Evolutionary conservation across 1,140 invertebrate species (phyloP).

Genomic region (Eumeta japonica): DNA sequence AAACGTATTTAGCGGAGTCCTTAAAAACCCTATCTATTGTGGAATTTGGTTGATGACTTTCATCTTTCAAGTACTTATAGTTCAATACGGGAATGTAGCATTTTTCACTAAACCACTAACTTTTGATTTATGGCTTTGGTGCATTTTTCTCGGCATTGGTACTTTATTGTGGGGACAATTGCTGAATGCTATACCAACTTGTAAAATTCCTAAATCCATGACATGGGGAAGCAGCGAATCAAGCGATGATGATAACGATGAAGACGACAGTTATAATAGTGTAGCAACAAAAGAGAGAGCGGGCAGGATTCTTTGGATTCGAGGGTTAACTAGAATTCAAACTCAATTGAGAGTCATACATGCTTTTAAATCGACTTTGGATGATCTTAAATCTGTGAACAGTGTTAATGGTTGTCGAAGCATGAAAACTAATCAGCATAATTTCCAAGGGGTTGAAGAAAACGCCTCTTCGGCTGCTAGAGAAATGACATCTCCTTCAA

Average conservation of each 20-base stretch:
- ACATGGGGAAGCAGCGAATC: slow-evolving; percentile 6
- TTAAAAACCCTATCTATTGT: too few species aligned
- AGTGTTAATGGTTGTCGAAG: too few species aligned
- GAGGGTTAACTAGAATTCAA: slow-evolving; percentile 86
- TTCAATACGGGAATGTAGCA: too few species aligned
- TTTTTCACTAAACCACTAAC: too few species aligned
- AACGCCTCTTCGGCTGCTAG: too few species aligned
- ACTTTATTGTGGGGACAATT: slow-evolving; percentile 70
- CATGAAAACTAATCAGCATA: too few species aligned
- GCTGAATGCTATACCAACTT: slow-evolving; percentile 55
- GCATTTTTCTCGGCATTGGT: slow-evolving; percentile 32
- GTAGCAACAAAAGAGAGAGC: slow-evolving; percentile 68
- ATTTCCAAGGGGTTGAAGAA: too few species aligned
- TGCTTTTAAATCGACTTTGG: slow-evolving; percentile 94
- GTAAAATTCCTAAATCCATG: slow-evolving; percentile 12
- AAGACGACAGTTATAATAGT: slow-evolving; percentile 65
- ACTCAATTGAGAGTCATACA: slow-evolving; percentile 95
- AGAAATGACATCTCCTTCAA: too few species aligned
- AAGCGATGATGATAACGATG: slow-evolving; percentile 64
- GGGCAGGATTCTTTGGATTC: slow-evolving; percentile 91
- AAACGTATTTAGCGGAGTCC: too few species aligned
- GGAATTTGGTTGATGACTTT: too few species aligned
- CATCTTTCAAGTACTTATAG: too few species aligned
- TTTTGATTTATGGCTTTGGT: slow-evolving; percentile 66
- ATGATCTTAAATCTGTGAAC: too few species aligned